Evolutionary conservation across 2,888 invertebrate genomes (phyloP).

Genomic region (Melinopterus prodromus): DNA sequence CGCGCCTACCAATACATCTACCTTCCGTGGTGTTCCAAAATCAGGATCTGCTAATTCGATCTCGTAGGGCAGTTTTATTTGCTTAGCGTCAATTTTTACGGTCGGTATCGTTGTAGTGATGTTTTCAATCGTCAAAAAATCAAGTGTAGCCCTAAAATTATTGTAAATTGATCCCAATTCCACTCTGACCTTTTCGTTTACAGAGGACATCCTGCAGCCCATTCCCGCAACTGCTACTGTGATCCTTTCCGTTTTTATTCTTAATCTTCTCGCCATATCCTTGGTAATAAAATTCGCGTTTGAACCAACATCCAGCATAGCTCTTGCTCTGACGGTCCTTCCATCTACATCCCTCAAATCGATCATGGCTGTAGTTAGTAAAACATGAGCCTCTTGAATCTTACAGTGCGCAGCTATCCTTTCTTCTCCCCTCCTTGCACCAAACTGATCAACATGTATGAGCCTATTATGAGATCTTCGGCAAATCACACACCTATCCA

Average conservation of each 20-base stretch:
- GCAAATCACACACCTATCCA: no score
- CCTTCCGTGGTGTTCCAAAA: neutral
- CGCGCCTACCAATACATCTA: constrained; percentile 10
- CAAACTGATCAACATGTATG: neutral
- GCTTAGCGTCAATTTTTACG: neutral
- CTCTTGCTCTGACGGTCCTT: neutral
- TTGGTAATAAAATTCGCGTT: constrained; percentile 4
- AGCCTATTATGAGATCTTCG: neutral
- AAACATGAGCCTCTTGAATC: neutral
- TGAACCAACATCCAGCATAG: neutral
- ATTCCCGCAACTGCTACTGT: constrained; percentile 1
- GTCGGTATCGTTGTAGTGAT: neutral
- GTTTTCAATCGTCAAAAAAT: neutral
- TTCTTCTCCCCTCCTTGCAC: neutral
- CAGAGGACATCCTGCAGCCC: neutral
- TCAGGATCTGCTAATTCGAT: constrained; percentile 13
- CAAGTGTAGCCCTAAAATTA: neutral
- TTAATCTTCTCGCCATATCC: neutral
- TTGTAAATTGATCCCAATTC: neutral
- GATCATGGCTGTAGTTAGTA: neutral
- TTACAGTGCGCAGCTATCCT: neutral
- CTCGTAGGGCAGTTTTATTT: constrained; percentile 8
- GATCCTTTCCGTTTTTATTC: neutral
- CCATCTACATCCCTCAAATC: neutral
- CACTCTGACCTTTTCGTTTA: neutral